These are phyloP conservation scores for Semaprochilodus insignis DNA, from an alignment of 2,797 vertebrate species.

Conservation along the genomic window DNA sequence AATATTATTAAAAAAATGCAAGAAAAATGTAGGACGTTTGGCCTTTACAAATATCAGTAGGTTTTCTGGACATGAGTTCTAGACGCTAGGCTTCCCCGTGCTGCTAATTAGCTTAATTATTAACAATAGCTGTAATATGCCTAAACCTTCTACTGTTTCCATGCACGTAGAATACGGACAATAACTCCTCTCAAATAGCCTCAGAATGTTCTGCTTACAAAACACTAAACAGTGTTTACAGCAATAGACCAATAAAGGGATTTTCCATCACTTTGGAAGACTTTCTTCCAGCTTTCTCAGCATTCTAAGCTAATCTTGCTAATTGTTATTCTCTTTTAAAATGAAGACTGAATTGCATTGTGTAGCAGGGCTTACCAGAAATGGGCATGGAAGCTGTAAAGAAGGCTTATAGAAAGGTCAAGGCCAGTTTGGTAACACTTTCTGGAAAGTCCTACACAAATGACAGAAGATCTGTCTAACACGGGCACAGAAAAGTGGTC, in stretches of 20 bases:
- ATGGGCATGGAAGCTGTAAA: not conserved
- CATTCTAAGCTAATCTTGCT: not conserved
- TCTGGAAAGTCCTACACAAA: not conserved
- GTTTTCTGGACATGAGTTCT: not conserved
- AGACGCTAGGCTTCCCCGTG: not conserved
- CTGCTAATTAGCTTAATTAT: conserved; percentile 10
- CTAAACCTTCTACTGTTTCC: not conserved
- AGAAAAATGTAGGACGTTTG: too few relatives aligned
- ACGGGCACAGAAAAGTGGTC: not conserved
- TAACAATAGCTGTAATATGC: not conserved
- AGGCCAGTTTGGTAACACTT: not conserved
- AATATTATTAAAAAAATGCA: too few relatives aligned
- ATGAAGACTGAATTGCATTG: not conserved
- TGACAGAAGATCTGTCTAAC: not conserved
- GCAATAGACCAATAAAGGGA: not conserved
- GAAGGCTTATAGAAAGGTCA: not conserved
- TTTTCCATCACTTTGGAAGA: not conserved
- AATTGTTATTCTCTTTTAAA: not conserved
- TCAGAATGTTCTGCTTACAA: not conserved
- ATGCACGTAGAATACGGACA: not conserved
- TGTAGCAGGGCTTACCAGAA: not conserved
- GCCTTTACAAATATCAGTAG: not conserved
- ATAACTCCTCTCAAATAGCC: not conserved
- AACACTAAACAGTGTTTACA: not conserved
- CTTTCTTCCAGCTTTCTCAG: not conserved